Evolutionary conservation across 2,888 invertebrate species (phyloP).

Genomic region (Hypomecis punctinalis): DNA sequence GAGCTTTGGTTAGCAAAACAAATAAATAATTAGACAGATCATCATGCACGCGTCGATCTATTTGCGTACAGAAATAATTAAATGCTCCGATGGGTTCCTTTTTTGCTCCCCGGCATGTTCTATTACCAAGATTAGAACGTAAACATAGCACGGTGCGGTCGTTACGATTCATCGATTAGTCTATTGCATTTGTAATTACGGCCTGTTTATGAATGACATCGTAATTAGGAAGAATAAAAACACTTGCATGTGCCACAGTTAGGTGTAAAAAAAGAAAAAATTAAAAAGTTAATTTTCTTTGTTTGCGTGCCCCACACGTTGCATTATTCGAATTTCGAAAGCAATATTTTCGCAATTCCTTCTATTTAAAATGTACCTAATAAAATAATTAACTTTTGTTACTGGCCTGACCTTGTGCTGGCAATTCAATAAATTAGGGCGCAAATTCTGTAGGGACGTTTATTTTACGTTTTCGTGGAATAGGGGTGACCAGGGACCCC

Average conservation of each 20-base stretch:
- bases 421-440: constrained; percentile 56
- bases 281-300: constrained; percentile 15
- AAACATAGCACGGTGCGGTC: constrained; percentile 68
- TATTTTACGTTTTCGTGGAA: constrained; percentile 57
- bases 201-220: constrained; percentile 75
- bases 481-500: constrained; percentile 61
- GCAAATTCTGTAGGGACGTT: constrained; percentile 47
- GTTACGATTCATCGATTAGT: constrained; percentile 75
- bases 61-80: constrained; percentile 69
- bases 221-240: constrained; percentile 51
- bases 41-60: constrained; percentile 70
- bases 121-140: constrained; percentile 64
- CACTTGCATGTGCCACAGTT: constrained; percentile 45
- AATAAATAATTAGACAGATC: constrained; percentile 76
- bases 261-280: constrained; percentile 28
- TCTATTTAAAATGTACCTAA: neutral
- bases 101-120: constrained; percentile 58
- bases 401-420: constrained; percentile 51
- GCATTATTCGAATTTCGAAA: constrained; percentile 41
- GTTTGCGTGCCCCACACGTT: constrained; percentile 42
- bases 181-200: constrained; percentile 69
- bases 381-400: constrained; percentile 4
- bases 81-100: constrained; percentile 59
- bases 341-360: neutral
- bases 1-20: constrained; percentile 80